Conservation (phyloP, 2,888 invertebrate species). For the Cephus spinipes region DNA sequence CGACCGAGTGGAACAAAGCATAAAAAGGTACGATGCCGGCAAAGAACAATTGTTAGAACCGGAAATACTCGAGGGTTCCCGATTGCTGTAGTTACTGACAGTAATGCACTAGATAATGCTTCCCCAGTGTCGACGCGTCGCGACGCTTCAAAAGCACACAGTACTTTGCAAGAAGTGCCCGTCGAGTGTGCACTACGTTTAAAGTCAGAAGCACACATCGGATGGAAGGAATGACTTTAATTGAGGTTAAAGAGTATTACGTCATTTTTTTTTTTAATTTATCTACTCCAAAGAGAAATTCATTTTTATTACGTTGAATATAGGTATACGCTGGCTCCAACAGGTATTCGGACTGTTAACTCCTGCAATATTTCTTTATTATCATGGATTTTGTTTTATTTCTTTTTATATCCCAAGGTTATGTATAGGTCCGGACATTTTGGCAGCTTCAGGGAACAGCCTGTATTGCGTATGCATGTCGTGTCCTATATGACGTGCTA, state of each 20-base stretch:
- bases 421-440: conserved; percentile 38
- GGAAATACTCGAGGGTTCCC: background rate
- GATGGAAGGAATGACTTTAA: background rate
- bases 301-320: background rate
- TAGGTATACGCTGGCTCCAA: background rate
- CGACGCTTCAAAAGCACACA: background rate
- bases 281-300: background rate
- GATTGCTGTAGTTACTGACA: background rate
- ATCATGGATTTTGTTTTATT: background rate
- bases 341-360: background rate
- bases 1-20: background rate
- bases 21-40: background rate
- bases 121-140: background rate
- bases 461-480: conserved; percentile 50
- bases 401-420: background rate
- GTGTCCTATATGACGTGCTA: conserved; percentile 25
- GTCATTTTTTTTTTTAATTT: background rate
- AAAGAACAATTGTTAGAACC: background rate
- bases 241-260: background rate
- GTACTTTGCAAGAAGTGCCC: background rate
- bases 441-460: conserved; percentile 15
- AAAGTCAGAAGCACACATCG: background rate
- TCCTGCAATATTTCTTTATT: background rate
- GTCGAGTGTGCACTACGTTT: background rate
- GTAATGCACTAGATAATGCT: background rate